Base-by-base conservation (phyloP, 2,797 vertebrate species). In the Hypotaenidia philippensis region DNA sequence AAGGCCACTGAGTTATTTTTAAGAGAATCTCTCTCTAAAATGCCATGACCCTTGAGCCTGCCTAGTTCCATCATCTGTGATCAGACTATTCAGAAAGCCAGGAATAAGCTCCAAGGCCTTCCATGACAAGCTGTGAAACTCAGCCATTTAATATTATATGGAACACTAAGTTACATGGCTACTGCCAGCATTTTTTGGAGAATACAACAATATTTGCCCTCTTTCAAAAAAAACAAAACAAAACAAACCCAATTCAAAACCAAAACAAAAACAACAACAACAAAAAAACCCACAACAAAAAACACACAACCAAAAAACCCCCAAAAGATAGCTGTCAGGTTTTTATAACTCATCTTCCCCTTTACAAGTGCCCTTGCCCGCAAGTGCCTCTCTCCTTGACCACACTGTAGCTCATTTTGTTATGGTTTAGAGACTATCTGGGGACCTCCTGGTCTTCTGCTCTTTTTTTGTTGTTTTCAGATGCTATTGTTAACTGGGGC, bases 71-170 rank as follows among this genome's bases (percentile, higher is more conserved):
- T 79, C 74, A 87, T 82, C 63, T 66, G 25, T 45, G 49, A 86
- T 77, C 75, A 82, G 52, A 72, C 77, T 49, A 66, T 12, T 21
- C 49, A 79, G 74, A 87, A 95, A 89, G 77, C 29, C 44, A 83
- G 70, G 87, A 84, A 90, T 25, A 83, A 74, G 50, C 17, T 38
- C 36, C 93, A 95, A 94, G 80, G 87, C 34, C 74, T 71, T 79
- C 57, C 50, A 64, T 69, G 79, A 87, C 45, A 86, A 80, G 29
- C 29, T 76, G 23, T 74, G 56, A 87, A 90, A 76, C 31, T 83
- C 83, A 50, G 70, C 3, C 29, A 52, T 64, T 84, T 91, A 57
- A 60, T 38, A 77, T 34, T 4, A 2, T 13, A 87, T 53, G 20
- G 49, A 94, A 74, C 60, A 93, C 25, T 20, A 41, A 22, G 11